These are phyloP conservation scores for Chymomyza costata DNA, from an alignment of 1,140 invertebrate species.

Conservation along the genomic window DNA sequence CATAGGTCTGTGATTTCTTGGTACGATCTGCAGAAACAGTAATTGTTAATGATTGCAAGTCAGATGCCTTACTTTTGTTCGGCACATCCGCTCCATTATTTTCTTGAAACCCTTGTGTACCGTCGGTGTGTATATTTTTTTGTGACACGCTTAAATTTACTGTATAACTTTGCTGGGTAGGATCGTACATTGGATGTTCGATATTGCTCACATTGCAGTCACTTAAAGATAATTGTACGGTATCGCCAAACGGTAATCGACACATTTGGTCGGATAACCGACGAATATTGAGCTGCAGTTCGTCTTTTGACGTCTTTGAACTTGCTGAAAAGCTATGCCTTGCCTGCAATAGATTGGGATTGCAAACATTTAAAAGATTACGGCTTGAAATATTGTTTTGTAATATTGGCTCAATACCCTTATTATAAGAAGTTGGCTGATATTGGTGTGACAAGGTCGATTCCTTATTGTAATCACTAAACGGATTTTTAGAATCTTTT, in stretches of 20 bases:
- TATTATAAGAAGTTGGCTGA: conserved; percentile 6
- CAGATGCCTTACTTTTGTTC: conserved; percentile 20
- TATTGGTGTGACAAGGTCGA: conserved; percentile 6
- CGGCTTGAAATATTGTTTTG: conserved; percentile 20
- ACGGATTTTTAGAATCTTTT: conserved; percentile 40
- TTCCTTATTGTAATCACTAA: conserved; percentile 26
- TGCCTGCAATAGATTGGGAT: conserved; percentile 42
- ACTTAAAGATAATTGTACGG: conserved; percentile 32
- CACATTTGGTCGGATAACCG: conserved; percentile 65
- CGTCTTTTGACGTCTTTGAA: conserved; percentile 50
- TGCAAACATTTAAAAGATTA: conserved; percentile 33
- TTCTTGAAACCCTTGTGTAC: conserved; percentile 16
- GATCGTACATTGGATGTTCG: conserved; percentile 3
- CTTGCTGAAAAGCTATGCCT: conserved; percentile 65
- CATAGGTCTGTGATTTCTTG: conserved; percentile 32
- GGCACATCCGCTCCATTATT: conserved; percentile 24
- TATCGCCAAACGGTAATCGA: conserved; percentile 23
- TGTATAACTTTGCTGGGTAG: conserved; percentile 7
- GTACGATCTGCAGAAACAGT: conserved; percentile 32
- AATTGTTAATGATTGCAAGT: conserved; percentile 14
- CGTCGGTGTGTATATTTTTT: conserved; percentile 7
- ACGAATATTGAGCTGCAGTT: conserved; percentile 64
- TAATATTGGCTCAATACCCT: conserved; percentile 8
- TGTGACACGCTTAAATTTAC: background rate
- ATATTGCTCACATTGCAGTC: conserved; percentile 47